A percentile compares a stretch with the other conserved stretches of the same genome.
These are phyloP conservation scores for Choristoneura fumiferana DNA, from an alignment of 1,140 invertebrate species.

Conservation along the genomic window DNA sequence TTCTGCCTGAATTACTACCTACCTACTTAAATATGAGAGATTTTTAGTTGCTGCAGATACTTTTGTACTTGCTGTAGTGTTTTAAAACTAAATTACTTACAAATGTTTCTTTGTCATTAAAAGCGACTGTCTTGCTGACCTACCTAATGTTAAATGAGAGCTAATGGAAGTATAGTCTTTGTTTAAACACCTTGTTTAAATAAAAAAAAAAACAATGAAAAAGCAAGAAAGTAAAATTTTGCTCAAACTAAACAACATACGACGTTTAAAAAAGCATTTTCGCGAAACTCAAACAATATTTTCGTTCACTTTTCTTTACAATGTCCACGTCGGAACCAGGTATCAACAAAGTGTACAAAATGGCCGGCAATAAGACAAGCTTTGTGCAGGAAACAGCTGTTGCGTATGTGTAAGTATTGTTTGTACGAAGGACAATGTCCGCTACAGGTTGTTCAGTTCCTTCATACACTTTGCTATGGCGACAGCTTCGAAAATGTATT, in stretches of 20 bases:
- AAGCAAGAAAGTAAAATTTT: background rate
- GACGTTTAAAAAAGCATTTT: slow-evolving; percentile 5
- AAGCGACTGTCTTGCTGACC: too few species aligned
- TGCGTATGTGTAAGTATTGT: slow-evolving; percentile 1
- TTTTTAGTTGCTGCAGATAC: too few species aligned
- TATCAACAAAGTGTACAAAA: slow-evolving; percentile 18
- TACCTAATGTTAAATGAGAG: too few species aligned
- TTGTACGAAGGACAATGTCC: slow-evolving; percentile 13
- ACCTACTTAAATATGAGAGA: background rate
- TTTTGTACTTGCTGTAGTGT: too few species aligned
- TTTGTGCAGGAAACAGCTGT: slow-evolving; percentile 21
- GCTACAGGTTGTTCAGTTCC: slow-evolving; percentile 26
- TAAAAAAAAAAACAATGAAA: too few species aligned
- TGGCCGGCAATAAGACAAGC: slow-evolving; percentile 24
- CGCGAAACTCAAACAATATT: slow-evolving; percentile 16
- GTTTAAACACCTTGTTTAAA: too few species aligned
- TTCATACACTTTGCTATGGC: slow-evolving; percentile 18
- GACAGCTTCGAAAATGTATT: slow-evolving; percentile 9
- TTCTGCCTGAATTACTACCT: background rate
- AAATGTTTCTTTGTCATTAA: too few species aligned
- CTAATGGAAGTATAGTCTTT: too few species aligned
- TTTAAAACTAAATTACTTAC: too few species aligned
- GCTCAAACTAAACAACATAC: background rate
- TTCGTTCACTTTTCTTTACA: slow-evolving; percentile 10
- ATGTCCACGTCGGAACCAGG: slow-evolving; percentile 8